phyloP scores from a whole-genome alignment of 2,797 vertebrate species.

The Argyrosomus regius region DNA sequence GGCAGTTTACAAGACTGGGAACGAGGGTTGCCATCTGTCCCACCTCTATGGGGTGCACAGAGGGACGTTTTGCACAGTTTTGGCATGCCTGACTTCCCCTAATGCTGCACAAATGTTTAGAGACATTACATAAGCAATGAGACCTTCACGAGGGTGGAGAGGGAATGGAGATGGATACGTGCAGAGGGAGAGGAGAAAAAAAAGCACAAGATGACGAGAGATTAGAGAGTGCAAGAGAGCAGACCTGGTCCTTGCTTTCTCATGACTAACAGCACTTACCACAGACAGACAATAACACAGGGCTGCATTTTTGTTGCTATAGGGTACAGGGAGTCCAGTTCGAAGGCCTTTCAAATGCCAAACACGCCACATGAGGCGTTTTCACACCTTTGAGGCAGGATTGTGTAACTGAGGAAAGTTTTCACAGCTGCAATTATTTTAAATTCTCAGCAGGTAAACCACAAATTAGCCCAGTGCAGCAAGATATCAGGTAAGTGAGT shows the following conservation, averaged over 20 bases:
- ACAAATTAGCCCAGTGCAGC: constrained; percentile 18
- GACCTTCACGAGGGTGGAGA: constrained; percentile 56
- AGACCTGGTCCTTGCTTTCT: constrained; percentile 31
- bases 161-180: constrained; percentile 34
- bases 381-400: constrained; percentile 37
- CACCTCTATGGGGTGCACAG: constrained; percentile 78
- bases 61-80: constrained; percentile 82
- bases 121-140: constrained; percentile 77
- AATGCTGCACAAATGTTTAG: constrained; percentile 84
- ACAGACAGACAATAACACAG: constrained; percentile 41
- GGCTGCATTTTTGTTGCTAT: constrained; percentile 34
- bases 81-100: constrained; percentile 82
- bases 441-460: constrained; percentile 28
- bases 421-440: constrained; percentile 37
- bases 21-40: constrained; percentile 86
- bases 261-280: constrained; percentile 9
- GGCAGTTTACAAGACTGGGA: constrained; percentile 80
- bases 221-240: constrained; percentile 33
- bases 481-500: background rate
- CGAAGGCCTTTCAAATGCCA: constrained; percentile 50
- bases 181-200: constrained; percentile 16
- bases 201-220: constrained; percentile 11
- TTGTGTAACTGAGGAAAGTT: constrained; percentile 31
- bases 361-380: constrained; percentile 27
- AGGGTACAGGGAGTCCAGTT: constrained; percentile 30